Base-by-base conservation (phyloP, 2,797 vertebrate species). In the Anguilla marmorata region DNA sequence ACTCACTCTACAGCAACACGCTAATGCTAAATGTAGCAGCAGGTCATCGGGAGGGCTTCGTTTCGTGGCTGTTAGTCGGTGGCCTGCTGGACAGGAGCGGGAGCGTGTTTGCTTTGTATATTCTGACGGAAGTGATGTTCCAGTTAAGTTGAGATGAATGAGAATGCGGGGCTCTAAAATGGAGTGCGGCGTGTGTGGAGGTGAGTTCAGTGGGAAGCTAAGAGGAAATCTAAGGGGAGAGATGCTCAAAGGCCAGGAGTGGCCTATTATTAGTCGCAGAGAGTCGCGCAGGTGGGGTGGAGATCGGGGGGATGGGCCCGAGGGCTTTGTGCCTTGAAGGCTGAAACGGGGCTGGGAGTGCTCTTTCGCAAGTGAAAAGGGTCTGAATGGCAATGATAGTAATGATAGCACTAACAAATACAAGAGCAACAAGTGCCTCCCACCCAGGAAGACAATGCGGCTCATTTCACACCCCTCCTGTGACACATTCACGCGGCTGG, bases 401-500 rank as follows among this genome's bases (percentile, higher is more conserved):
- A 84, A 85, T 90, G 89, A 84, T 58, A 24, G 79, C 21, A 89
- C 90, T 88, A 48, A 85, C 37, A 89, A 79, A 89, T 88, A 90
- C 74, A 87, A 90, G 11, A 90, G 82, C 80, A 89, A 87, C 89
- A 79, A 87, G 54, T 79, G 52, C 87, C 58, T 93, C 90, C 86
- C 89, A 86, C 86, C 88, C 88, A 86, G 63, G 66, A 85, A 80
- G 82, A 91, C 69, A 92, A 91, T 88, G 56, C 72, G 1, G 2
- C 33, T 72, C n/a, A 50, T 80, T 82, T 89, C 85, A 52, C 48
- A 86, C 45, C 45, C 33, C 52, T 37, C 56, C 63, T 86, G 63
- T 72, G 88, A 91, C 84, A 91, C 86, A 90, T 90, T 88, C 54
- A 84, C 72, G 90, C 88, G 72, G 7, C 58, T 30, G 86, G 84